phyloP scores from a whole-genome alignment of 2,888 invertebrate species.

The Netelia melanura region DNA sequence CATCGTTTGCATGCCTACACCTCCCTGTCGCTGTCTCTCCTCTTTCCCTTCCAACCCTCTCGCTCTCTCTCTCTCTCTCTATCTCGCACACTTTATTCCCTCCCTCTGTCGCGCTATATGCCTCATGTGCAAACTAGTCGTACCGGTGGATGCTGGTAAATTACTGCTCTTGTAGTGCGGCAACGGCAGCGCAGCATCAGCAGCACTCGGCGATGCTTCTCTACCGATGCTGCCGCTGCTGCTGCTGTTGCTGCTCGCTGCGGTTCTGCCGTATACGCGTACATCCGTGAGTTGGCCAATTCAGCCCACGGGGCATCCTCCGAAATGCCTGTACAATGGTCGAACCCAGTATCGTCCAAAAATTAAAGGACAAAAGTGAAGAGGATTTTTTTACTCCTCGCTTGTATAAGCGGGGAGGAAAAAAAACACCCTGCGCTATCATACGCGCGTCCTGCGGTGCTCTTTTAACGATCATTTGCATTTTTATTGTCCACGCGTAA shows the following conservation, averaged over 20 bases:
- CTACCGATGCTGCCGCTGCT: constrained; percentile 8
- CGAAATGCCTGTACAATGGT: constrained; percentile 36
- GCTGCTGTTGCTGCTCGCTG: constrained; percentile 5
- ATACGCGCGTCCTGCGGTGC: constrained; percentile 47
- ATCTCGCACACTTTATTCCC: constrained; percentile 7
- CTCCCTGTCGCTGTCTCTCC: constrained; percentile 59
- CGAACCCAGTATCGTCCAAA: constrained; percentile 24
- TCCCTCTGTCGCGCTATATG: constrained; percentile 66
- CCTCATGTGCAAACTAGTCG: constrained; percentile 79
- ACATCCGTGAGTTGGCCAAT: constrained; percentile 40
- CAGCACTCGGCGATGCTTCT: constrained; percentile 73
- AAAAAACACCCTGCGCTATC: constrained; percentile 53
- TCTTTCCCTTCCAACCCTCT: constrained; percentile 1
- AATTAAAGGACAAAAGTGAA: constrained; percentile 38
- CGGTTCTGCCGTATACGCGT: constrained; percentile 65
- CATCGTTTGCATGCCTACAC: constrained; percentile 75
- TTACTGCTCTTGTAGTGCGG: constrained; percentile 76
- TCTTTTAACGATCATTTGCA: constrained; percentile 77
- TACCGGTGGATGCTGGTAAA: constrained; percentile 75
- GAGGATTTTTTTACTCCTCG: background rate
- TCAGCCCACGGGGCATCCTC: constrained; percentile 22
- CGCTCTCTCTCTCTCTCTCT: background rate
- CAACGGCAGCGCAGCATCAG: constrained; percentile 75
- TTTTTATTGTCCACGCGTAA: constrained; percentile 71
- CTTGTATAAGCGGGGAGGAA: constrained; percentile 3